phyloP scores from a whole-genome alignment of 2,888 invertebrate genomes.

The Chromoteleia sp. region DNA sequence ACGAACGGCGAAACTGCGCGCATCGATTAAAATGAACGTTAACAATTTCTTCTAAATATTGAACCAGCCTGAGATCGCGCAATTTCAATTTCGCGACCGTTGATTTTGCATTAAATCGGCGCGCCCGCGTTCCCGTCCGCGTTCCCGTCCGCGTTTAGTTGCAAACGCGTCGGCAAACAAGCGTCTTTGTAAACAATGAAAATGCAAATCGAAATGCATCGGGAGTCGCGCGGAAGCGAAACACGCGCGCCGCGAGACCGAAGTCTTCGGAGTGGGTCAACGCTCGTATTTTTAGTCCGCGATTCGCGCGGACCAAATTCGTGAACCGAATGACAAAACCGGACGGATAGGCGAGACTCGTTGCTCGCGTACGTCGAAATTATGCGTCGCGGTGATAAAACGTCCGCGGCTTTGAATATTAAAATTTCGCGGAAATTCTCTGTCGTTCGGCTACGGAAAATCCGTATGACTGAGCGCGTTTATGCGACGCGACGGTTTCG shows the following conservation, averaged over 20 bases:
- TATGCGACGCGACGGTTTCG: slow-evolving; percentile 5
- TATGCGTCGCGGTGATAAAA: slow-evolving; percentile 1
- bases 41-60: slow-evolving; percentile 5
- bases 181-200: background rate
- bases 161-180: too few species aligned
- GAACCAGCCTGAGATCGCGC: background rate
- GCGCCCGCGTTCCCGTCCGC: too few species aligned
- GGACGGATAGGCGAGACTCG: too few species aligned
- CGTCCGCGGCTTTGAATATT: slow-evolving; percentile 11
- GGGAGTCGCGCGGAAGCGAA: too few species aligned
- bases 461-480: too few species aligned
- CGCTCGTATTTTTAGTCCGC: too few species aligned
- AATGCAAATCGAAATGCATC: background rate
- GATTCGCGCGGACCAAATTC: too few species aligned
- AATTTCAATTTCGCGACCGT: slow-evolving; percentile 4
- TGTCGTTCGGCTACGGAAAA: background rate
- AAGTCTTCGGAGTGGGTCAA: too few species aligned
- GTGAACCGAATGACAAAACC: too few species aligned
- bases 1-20: background rate
- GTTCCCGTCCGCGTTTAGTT: too few species aligned
- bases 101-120: slow-evolving; percentile 12
- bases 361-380: too few species aligned
- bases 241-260: too few species aligned
- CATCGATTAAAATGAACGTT: background rate
- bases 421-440: slow-evolving; percentile 7